Evolutionary conservation across 2,888 invertebrate species (phyloP).

Genomic region (Leptopterna dolabrata): DNA sequence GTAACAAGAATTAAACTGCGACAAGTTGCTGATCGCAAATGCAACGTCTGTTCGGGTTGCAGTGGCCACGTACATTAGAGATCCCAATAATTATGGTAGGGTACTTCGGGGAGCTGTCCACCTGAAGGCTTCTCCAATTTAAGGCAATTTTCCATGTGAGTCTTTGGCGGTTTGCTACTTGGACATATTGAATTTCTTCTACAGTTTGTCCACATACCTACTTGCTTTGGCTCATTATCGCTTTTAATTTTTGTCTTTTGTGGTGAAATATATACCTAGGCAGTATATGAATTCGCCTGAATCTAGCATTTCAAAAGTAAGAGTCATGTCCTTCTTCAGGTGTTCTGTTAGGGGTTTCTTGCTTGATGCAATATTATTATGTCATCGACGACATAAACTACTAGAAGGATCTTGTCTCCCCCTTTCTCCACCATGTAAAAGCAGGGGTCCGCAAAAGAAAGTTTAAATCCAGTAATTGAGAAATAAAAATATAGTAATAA

Average conservation of each 20-base stretch:
- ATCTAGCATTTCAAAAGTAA: slow-evolving; percentile 6
- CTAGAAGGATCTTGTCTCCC: no score
- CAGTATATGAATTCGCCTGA: neutral
- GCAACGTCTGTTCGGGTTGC: slow-evolving; percentile 48
- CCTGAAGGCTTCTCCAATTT: no score
- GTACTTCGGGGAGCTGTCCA: neutral
- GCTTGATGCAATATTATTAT: neutral
- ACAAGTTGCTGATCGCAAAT: slow-evolving; percentile 30
- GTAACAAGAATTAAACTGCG: slow-evolving; percentile 20
- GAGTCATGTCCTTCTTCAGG: neutral
- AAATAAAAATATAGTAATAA: no score
- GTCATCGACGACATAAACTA: slow-evolving; percentile 22
- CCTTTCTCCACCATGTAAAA: no score
- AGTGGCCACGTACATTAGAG: slow-evolving; percentile 44
- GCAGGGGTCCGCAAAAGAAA: no score
- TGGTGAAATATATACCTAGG: slow-evolving; percentile 22
- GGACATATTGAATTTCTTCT: no score
- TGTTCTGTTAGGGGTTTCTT: neutral
- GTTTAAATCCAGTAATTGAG: no score
- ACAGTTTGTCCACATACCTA: no score
- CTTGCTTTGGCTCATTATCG: no score
- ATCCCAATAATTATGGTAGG: slow-evolving; percentile 6
- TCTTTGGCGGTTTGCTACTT: no score
- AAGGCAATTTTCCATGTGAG: no score
- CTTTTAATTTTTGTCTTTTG: no score